These are phyloP conservation scores for Cherax quadricarinatus DNA, from an alignment of 1,140 invertebrate species.

Conservation along the genomic window DNA sequence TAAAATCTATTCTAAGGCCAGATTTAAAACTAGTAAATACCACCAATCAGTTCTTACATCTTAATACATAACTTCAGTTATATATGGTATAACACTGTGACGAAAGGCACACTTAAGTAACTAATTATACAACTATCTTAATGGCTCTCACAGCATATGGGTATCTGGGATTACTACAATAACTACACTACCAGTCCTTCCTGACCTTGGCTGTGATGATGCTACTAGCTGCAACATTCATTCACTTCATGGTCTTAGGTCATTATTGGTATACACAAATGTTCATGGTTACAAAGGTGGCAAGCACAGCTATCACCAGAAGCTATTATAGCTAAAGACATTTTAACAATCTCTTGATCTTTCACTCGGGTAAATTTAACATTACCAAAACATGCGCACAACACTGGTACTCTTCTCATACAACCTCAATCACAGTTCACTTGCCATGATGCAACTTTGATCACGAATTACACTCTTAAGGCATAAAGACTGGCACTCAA, in stretches of 20 bases:
- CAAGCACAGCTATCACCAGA: neutral
- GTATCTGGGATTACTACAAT: neutral
- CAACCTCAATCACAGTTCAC: neutral
- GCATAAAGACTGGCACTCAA: neutral
- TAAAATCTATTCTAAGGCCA: neutral
- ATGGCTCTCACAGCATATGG: neutral
- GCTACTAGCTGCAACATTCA: neutral
- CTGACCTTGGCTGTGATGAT: neutral
- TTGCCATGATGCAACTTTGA: neutral
- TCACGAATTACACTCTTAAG: neutral
- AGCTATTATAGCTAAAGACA: neutral
- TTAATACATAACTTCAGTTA: neutral
- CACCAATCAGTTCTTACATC: neutral
- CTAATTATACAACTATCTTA: neutral
- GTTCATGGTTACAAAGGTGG: neutral
- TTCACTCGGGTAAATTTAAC: neutral
- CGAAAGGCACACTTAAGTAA: conserved; percentile 10
- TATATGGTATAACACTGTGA: conserved; percentile 7
- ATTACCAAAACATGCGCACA: neutral
- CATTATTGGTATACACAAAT: neutral
- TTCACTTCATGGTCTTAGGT: neutral
- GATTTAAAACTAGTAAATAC: neutral
- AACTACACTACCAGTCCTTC: neutral
- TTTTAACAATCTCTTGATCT: neutral
- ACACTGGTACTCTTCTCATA: neutral